Conservation (phyloP, 92 coral and sea anemone species). For the Scolanthus callimorphus region DNA sequence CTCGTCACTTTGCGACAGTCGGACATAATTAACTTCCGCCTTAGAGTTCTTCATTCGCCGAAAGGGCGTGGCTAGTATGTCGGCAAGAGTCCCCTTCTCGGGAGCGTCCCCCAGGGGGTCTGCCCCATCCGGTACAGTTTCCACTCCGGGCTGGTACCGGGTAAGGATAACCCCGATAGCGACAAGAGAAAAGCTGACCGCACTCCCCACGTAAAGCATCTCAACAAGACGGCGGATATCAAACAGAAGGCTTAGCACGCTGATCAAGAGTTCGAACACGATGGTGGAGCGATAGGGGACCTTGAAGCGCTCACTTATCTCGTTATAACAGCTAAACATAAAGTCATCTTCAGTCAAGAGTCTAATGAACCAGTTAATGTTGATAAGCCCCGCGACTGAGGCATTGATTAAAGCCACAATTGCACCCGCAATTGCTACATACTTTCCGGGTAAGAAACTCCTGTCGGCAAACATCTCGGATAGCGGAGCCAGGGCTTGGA, state of each 20-base stretch:
- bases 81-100: neutral
- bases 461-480: conserved; percentile 68
- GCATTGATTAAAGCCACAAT: conserved; percentile 59
- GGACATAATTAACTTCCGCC: too few species aligned
- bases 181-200: conserved; percentile 72
- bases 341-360: conserved; percentile 83
- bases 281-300: conserved; percentile 63
- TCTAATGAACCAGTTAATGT: conserved; percentile 58
- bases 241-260: conserved; percentile 45
- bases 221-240: conserved; percentile 61
- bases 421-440: conserved; percentile 69
- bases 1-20: too few species aligned
- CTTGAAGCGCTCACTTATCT: conserved; percentile 40
- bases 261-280: conserved; percentile 36
- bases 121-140: conserved; percentile 12
- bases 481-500: conserved; percentile 59
- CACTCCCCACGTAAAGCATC: conserved; percentile 63
- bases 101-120: neutral
- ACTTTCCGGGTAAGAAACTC: conserved; percentile 57
- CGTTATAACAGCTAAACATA: conserved; percentile 39
- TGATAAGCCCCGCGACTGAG: conserved; percentile 39
- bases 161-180: conserved; percentile 64
- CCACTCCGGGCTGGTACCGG: conserved; percentile 58
- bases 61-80: neutral
- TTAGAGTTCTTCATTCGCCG: too few species aligned